Conservation (phyloP, 2,797 vertebrate genomes). For the Tauraco hartlaubi region DNA sequence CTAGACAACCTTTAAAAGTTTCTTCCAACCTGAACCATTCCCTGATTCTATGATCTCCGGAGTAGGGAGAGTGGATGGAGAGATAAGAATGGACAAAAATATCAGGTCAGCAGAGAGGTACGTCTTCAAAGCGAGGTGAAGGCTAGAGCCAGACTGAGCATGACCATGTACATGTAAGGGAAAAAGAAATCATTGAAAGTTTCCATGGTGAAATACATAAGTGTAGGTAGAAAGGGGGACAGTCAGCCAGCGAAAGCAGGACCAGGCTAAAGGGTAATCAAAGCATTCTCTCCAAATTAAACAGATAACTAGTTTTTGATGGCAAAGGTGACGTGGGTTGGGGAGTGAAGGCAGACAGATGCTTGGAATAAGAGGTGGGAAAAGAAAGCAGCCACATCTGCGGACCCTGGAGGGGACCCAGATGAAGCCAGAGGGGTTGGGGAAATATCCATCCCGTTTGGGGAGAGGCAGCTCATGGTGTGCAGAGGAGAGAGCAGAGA, state of each 20-base stretch:
- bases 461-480: neutral
- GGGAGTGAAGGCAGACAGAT: neutral
- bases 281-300: neutral
- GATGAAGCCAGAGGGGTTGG: neutral
- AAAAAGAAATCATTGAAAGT: neutral
- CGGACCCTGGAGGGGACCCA: neutral
- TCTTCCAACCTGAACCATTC: neutral
- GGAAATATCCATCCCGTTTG: neutral
- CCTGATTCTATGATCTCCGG: neutral
- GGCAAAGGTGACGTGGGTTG: neutral
- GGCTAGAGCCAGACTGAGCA: neutral
- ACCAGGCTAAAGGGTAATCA: neutral
- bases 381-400: neutral
- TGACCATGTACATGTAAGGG: fast-evolving
- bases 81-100: neutral
- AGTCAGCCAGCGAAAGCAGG: neutral
- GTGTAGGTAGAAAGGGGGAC: neutral
- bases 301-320: neutral
- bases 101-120: neutral
- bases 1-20: fast-evolving
- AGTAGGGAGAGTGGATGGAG: neutral
- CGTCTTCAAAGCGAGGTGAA: neutral
- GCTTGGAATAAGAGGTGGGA: neutral
- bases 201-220: neutral
- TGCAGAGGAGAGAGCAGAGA: neutral